phyloP scores from a whole-genome alignment of 2,113 vertebrate species.

The Labeo rohita region DNA sequence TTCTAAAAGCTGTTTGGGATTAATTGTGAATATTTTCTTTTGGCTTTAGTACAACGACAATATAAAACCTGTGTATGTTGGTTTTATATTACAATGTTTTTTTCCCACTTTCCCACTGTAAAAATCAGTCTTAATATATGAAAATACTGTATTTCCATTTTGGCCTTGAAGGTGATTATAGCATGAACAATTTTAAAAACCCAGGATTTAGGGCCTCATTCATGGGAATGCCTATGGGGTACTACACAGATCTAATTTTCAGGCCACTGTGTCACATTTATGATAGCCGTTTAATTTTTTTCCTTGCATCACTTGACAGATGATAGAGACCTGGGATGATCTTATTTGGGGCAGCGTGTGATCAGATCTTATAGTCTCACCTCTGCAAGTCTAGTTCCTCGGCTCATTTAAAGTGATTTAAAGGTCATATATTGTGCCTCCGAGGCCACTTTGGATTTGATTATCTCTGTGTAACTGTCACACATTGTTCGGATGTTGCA shows the following conservation, averaged over 20 bases:
- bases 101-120: too few species aligned
- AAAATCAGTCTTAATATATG: too few species aligned
- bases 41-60: background rate
- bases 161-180: background rate
- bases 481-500: background rate
- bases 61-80: background rate
- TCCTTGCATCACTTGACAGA: background rate
- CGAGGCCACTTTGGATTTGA: background rate
- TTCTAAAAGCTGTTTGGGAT: background rate
- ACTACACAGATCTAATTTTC: constrained; percentile 15
- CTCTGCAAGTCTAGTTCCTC: background rate
- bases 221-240: background rate
- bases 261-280: background rate
- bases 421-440: background rate
- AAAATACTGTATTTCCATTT: too few species aligned
- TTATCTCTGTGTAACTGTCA: background rate
- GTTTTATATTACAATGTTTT: background rate
- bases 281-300: background rate
- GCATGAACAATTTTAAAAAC: too few species aligned
- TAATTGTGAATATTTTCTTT: background rate
- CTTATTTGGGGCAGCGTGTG: background rate
- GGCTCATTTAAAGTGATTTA: background rate
- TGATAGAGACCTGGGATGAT: background rate
- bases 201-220: background rate
- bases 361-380: background rate